Evolutionary conservation across 2,888 invertebrate genomes (phyloP).

Genomic region (Hirtodrosophila alboralis): DNA sequence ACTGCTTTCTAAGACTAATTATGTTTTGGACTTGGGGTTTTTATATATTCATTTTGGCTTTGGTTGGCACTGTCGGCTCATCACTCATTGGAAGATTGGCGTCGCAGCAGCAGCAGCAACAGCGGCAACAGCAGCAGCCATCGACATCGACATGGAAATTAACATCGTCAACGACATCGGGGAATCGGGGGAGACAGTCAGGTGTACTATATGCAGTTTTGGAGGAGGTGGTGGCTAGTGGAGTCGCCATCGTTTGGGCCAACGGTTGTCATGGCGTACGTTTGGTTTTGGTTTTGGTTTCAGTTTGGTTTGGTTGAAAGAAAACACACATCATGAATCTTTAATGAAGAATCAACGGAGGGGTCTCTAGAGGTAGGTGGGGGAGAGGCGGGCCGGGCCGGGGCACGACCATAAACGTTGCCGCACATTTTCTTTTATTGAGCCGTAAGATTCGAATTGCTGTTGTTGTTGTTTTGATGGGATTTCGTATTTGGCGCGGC

Average conservation of each 20-base stretch:
- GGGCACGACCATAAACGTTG: conserved; percentile 63
- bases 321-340: conserved; percentile 82
- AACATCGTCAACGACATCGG: conserved; percentile 34
- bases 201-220: conserved; percentile 40
- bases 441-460: conserved; percentile 75
- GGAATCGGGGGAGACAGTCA: conserved; percentile 18
- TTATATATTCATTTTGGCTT: conserved; percentile 49
- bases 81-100: conserved; percentile 70
- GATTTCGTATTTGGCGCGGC: conserved; percentile 74
- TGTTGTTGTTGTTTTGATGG: conserved; percentile 53
- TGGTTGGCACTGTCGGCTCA: conserved; percentile 37
- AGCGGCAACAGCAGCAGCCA: conserved; percentile 32
- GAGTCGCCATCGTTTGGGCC: conserved; percentile 42
- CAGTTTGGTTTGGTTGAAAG: conserved; percentile 31
- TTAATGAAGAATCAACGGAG: conserved; percentile 79
- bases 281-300: conserved; percentile 18
- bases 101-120: conserved; percentile 53
- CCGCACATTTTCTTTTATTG: conserved; percentile 79
- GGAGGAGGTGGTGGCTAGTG: conserved; percentile 41
- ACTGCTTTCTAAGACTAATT: background rate
- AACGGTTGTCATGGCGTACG: conserved; percentile 56
- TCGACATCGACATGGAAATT: conserved; percentile 30
- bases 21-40: conserved; percentile 14
- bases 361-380: conserved; percentile 8
- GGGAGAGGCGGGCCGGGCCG: conserved; percentile 17